phyloP scores from a whole-genome alignment of 1,140 invertebrate genomes.

The Zaprionus ornatus region DNA sequence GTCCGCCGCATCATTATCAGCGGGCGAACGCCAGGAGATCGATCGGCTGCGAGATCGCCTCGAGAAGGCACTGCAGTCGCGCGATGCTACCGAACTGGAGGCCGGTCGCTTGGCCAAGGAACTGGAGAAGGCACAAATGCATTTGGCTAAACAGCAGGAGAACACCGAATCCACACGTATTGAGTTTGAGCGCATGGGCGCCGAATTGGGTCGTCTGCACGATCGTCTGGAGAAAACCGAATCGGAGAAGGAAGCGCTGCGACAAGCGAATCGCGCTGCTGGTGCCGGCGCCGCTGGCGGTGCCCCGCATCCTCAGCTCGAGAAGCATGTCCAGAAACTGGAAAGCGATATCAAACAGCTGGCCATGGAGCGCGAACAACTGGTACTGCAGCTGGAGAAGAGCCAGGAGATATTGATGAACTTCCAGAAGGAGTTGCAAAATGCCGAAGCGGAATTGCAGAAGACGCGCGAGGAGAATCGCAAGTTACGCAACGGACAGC shows the following conservation, averaged over 20 bases:
- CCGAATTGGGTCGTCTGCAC: slow-evolving; percentile 90
- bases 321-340: slow-evolving; percentile 92
- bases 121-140: slow-evolving; percentile 92
- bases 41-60: slow-evolving; percentile 93
- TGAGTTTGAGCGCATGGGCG: slow-evolving; percentile 92
- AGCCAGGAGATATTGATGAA: slow-evolving; percentile 96
- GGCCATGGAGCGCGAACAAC: slow-evolving; percentile 92
- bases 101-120: slow-evolving; percentile 93
- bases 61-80: slow-evolving; percentile 90
- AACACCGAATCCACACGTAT: slow-evolving; percentile 91
- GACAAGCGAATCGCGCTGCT: slow-evolving; percentile 89
- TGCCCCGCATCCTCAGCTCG: slow-evolving; percentile 90
- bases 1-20: slow-evolving; percentile 63
- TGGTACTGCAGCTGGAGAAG: slow-evolving; percentile 95
- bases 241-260: slow-evolving; percentile 89
- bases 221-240: slow-evolving; percentile 90
- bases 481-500: slow-evolving; percentile 85
- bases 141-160: slow-evolving; percentile 92
- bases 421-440: slow-evolving; percentile 94
- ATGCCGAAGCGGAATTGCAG: slow-evolving; percentile 92
- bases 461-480: slow-evolving; percentile 92
- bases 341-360: slow-evolving; percentile 93
- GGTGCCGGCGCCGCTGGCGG: slow-evolving; percentile 87
- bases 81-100: slow-evolving; percentile 93
- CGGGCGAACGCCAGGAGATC: slow-evolving; percentile 87